Base-by-base conservation (phyloP, 2,113 vertebrate genomes). In the Carettochelys insculpta region DNA sequence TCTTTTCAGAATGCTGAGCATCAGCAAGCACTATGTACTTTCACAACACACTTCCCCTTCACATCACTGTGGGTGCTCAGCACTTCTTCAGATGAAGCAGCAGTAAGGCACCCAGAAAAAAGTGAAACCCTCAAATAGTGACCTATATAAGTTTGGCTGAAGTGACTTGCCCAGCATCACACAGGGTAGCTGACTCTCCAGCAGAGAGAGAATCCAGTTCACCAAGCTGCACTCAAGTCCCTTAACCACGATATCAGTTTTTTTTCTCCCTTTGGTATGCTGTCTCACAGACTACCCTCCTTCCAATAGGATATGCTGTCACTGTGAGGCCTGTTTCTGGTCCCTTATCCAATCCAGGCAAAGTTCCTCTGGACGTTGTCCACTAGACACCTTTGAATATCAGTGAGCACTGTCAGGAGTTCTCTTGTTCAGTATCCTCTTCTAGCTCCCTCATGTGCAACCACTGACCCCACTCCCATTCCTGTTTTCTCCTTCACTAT, bases 21-120 rank as follows among this genome's bases (percentile, higher is more conserved):
- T 14, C 14, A 41, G 78, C 90, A 83, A 85, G 8, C 81, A 50
- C 27, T 88, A 84, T 29, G 86, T 48, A 34, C 1, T 8, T 92
- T 82, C 71, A 90, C 80, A 87, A 20, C 38, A 82, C 51, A 75
- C 16, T 38, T 83, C 50, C 73, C 61, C 85, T 52, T 79, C 53
- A 52, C 43, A 9, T 87, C 80, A 89, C 87, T 16, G 47, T 54
- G 53, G 82, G 89, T 90, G 29, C 3, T 1, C 76, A 51, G 0
- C 61, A 85, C 68, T 47, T 85, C 80, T 34, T 79, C 53, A 89
- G 19, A 87, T 84, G 75, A 71, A 65, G 1, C 5, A n/a, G n/a
- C n/a, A 61, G 38, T 71, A 38, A 24, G 20, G 68, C 31, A 34
- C 31, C 58, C 58, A 61, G 58, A 61, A 61, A 61, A 61, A 8